Evolutionary conservation across 2,888 invertebrate species (phyloP).

Genomic region (Xylocampa areola): DNA sequence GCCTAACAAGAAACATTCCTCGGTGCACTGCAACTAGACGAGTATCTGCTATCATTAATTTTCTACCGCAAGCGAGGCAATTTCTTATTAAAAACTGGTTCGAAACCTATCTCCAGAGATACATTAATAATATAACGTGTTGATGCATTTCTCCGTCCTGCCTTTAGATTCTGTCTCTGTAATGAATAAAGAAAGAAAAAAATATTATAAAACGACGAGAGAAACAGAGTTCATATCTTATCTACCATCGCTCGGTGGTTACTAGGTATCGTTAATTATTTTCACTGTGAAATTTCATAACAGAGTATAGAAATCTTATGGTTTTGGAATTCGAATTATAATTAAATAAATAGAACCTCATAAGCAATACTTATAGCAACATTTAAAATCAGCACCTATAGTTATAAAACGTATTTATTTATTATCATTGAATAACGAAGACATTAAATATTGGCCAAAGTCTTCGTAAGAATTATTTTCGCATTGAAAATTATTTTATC

Average conservation of each 20-base stretch:
- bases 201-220: constrained; percentile 8
- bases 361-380: constrained; percentile 22
- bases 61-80: constrained; percentile 69
- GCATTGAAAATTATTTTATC: constrained; percentile 82
- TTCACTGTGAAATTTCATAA: too few relatives aligned
- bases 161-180: constrained; percentile 46
- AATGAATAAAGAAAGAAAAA: constrained; percentile 23
- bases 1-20: constrained; percentile 54
- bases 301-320: background rate
- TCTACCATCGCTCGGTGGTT: background rate
- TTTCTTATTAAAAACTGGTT: constrained; percentile 80
- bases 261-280: constrained; percentile 1
- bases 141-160: constrained; percentile 57
- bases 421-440: constrained; percentile 33
- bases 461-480: constrained; percentile 68
- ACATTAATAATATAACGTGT: constrained; percentile 61
- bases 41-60: constrained; percentile 74
- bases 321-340: constrained; percentile 1
- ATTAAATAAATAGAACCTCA: background rate
- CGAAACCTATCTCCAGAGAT: constrained; percentile 63
- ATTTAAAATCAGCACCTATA: constrained; percentile 10
- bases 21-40: constrained; percentile 53
- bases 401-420: constrained; percentile 21
- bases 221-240: constrained; percentile 5
- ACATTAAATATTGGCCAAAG: constrained; percentile 59